Conservation (phyloP, 1,140 invertebrate genomes). For the Homalodisca vitripennis region DNA sequence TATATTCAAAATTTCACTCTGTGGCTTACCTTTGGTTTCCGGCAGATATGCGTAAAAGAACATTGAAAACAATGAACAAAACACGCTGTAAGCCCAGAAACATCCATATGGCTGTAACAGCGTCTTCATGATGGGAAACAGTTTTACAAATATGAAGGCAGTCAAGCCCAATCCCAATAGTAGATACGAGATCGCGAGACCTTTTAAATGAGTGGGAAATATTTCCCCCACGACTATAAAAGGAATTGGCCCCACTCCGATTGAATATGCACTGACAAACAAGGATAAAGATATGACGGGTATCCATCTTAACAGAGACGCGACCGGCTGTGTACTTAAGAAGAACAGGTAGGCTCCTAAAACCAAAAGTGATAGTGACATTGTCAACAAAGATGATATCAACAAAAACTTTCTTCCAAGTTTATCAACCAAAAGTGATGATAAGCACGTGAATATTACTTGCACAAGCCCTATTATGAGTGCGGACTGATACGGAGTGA, state of each 20-base stretch:
- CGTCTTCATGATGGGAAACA: conserved; percentile 23
- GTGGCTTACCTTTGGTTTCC: conserved; percentile 33
- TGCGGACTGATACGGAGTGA: conserved; percentile 64
- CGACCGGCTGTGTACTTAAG: conserved; percentile 43
- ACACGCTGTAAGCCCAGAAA: conserved; percentile 31
- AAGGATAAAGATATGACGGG: conserved; percentile 28
- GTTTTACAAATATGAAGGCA: conserved; percentile 30
- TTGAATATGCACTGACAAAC: neutral
- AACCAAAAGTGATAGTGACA: conserved; percentile 48
- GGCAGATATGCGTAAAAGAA: conserved; percentile 27
- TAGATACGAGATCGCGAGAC: conserved; percentile 25
- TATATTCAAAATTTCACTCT: conserved; percentile 29
- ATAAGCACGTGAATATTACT: conserved; percentile 50
- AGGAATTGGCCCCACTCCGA: conserved; percentile 29
- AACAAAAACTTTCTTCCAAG: conserved; percentile 57
- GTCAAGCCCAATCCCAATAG: neutral
- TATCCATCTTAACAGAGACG: conserved; percentile 39
- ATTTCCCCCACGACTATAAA: conserved; percentile 33
- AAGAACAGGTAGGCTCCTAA: conserved; percentile 29
- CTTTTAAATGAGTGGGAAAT: conserved; percentile 25
- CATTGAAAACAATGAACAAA: conserved; percentile 27
- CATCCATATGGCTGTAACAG: conserved; percentile 29
- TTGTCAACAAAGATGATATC: conserved; percentile 52
- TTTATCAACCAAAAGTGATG: conserved; percentile 58
- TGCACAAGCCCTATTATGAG: conserved; percentile 71